Base-by-base conservation (phyloP, 1,140 invertebrate species). In the Euborellia annulipes region DNA sequence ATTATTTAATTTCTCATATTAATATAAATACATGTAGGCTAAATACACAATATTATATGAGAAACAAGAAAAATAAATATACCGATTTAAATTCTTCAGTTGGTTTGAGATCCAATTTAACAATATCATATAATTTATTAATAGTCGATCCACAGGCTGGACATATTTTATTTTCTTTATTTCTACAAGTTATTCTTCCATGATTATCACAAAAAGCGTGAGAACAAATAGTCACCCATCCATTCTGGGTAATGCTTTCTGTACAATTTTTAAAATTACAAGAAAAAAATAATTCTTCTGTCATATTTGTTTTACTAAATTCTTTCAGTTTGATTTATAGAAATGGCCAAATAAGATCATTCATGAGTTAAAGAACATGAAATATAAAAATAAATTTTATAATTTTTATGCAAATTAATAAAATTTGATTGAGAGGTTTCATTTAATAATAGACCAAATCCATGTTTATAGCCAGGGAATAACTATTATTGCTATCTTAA, bases 131-230 rank as follows among this genome's bases (percentile, higher is more conserved):
- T 18, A 43, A 37, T 32, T 43, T 41, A 13, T 34, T 18, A 17
- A 53, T 41, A 22, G 22, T 30, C 14, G 45, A 43, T 9, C 37
- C 39, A 27, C 52, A 53, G 16, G 50, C 49, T 11, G 48, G 43
- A 44, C 46, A 51, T 13, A 18, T 36, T 39, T 47, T 27, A 4
- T 4, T 27, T 4, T 4, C 11, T 6, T 4, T 27, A 17, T 48
- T 46, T 40, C 21, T 9, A 27, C 40, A 22, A 19, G 32, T 36
- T 8, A 18, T 21, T 38, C 41, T 44, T 8, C 47, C 50, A 27
- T 51, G 50, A 7, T 51, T 38, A 14, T 43, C 36, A 22, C 50
- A 51, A 40, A 51, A 51, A 14, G 48, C 48, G 39, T 51, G 50
- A 11, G 47, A 51, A 46, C 50, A 51, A 16, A 16, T 40, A 17